Percentiles rank a stretch among this genome's conserved stretches.
phyloP scores from a whole-genome alignment of 2,888 invertebrate species.

The Xestia ashworthii region DNA sequence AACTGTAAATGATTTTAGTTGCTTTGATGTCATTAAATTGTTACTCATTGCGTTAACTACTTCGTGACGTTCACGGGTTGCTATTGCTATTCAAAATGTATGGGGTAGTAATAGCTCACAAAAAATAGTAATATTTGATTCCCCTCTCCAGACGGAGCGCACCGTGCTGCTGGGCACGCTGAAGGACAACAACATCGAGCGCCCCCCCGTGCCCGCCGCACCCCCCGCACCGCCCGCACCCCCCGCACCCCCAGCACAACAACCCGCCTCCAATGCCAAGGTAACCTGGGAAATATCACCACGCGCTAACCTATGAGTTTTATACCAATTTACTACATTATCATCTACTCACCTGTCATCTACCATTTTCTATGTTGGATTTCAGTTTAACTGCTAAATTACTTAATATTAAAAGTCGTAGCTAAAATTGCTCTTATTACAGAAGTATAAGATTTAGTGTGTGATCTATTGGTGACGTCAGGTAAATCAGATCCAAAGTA shows the following conservation, averaged over 20 bases:
- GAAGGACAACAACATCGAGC: conserved; percentile 90
- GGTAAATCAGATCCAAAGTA: too few relatives aligned
- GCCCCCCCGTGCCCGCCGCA: conserved; percentile 88
- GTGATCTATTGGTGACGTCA: too few relatives aligned
- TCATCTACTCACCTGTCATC: too few relatives aligned
- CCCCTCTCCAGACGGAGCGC: conserved; percentile 85
- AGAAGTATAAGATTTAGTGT: too few relatives aligned
- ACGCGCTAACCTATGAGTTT: too few relatives aligned
- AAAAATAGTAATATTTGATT: neutral
- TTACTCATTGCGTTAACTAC: neutral
- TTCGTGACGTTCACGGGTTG: neutral
- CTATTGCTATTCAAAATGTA: neutral
- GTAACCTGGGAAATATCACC: conserved; percentile 62
- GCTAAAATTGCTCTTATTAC: too few relatives aligned
- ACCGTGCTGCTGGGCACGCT: conserved; percentile 85
- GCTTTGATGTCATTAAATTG: neutral
- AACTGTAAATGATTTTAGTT: neutral
- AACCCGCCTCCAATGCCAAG: conserved; percentile 78
- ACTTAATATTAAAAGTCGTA: too few relatives aligned
- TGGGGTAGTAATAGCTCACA: too few relatives aligned
- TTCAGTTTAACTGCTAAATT: too few relatives aligned
- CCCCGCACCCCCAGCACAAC: conserved; percentile 63
- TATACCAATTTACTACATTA: too few relatives aligned
- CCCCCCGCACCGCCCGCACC: conserved; percentile 83
- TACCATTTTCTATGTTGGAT: too few relatives aligned